Evolutionary conservation across 2,888 invertebrate genomes (phyloP).

Genomic region (Gymnocheta viridis): DNA sequence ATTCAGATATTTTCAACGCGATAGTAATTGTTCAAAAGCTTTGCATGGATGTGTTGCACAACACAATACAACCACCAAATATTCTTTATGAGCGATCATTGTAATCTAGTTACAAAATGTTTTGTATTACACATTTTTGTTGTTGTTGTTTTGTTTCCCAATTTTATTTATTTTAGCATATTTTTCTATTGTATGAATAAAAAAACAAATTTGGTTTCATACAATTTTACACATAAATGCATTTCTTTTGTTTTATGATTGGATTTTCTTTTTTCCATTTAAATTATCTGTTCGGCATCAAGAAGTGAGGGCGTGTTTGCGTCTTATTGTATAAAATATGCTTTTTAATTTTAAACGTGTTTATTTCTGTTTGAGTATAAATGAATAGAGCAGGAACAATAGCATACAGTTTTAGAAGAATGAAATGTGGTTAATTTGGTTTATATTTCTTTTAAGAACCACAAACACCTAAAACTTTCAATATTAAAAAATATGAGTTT

Average conservation of each 20-base stretch:
- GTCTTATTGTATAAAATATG: constrained; percentile 4
- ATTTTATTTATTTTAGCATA: constrained; percentile 37
- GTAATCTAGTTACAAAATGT: constrained; percentile 56
- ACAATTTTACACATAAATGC: constrained; percentile 62
- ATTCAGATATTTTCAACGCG: constrained; percentile 48
- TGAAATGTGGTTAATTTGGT: constrained; percentile 60
- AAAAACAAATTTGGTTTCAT: neutral
- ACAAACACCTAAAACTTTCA: constrained; percentile 27
- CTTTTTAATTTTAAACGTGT: constrained; percentile 3
- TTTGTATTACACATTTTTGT: constrained; percentile 30
- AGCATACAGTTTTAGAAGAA: constrained; percentile 27
- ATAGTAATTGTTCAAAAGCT: constrained; percentile 44
- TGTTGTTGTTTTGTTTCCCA: neutral
- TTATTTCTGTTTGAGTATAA: constrained; percentile 22
- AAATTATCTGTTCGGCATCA: constrained; percentile 59
- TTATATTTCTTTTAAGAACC: constrained; percentile 26
- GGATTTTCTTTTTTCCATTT: constrained; percentile 59
- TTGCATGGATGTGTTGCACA: neutral
- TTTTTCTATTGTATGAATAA: neutral
- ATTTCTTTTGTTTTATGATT: constrained; percentile 63
- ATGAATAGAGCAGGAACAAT: constrained; percentile 21
- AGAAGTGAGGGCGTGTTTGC: neutral
- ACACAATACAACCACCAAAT: constrained; percentile 23
- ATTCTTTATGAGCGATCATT: constrained; percentile 48
- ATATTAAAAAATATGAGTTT: neutral